Evolutionary conservation across 2,797 vertebrate genomes (phyloP).

Genomic region (Megaceryle alcyon): DNA sequence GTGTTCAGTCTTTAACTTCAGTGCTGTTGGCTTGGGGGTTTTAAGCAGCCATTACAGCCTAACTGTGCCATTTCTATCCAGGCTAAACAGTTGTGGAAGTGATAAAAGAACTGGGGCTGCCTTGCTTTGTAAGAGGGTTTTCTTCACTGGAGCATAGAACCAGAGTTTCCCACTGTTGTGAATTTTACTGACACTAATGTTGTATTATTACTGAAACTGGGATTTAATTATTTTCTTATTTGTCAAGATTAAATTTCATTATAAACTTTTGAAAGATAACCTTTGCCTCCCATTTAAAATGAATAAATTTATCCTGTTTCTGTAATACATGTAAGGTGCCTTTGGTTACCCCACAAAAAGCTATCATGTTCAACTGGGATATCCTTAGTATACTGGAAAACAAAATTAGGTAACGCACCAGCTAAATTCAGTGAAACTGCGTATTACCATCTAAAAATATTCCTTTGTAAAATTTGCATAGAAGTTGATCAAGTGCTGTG

Average conservation of each 20-base stretch:
- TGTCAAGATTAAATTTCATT: neutral
- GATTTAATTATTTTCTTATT: neutral
- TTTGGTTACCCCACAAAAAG: neutral
- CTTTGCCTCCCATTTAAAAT: neutral
- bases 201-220: neutral
- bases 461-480: slow-evolving; percentile 33
- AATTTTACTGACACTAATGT: neutral
- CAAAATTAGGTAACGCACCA: slow-evolving; percentile 35
- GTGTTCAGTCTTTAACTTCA: neutral
- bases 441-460: slow-evolving; percentile 35
- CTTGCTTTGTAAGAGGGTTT: neutral
- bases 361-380: neutral
- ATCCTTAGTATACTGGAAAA: neutral
- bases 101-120: neutral
- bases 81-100: neutral
- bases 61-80: neutral
- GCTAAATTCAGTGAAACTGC: slow-evolving; percentile 49
- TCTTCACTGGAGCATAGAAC: neutral
- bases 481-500: slow-evolving; percentile 11
- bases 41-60: neutral
- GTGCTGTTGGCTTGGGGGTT: neutral
- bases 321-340: neutral
- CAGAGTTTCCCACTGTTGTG: neutral
- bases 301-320: neutral
- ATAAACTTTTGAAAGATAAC: neutral